These are phyloP conservation scores for Neosilurus mollespiculum DNA, from an alignment of 2,797 vertebrate species.

Conservation along the genomic window DNA sequence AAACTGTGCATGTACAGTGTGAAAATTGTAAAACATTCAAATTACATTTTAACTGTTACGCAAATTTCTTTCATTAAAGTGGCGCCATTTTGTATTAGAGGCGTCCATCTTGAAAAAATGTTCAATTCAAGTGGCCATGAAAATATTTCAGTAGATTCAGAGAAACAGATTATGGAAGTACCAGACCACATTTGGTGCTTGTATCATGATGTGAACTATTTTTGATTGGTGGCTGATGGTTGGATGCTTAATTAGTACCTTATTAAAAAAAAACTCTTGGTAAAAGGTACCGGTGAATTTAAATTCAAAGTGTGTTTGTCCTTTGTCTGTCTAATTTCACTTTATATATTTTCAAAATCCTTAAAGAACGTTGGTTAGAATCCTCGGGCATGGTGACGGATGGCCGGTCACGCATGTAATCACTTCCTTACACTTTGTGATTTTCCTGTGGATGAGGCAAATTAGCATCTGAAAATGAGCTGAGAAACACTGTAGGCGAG, in stretches of 20 bases:
- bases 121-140: too few species aligned
- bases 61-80: too few species aligned
- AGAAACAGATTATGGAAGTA: too few species aligned
- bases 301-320: background rate
- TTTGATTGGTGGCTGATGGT: too few species aligned
- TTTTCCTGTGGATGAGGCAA: slow-evolving; percentile 84
- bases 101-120: too few species aligned
- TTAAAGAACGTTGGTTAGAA: slow-evolving; percentile 76
- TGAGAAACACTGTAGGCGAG: slow-evolving; percentile 85
- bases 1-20: too few species aligned
- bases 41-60: too few species aligned
- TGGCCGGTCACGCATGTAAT: slow-evolving; percentile 89
- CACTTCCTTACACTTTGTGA: slow-evolving; percentile 87
- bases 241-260: background rate
- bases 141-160: too few species aligned
- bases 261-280: background rate
- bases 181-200: too few species aligned
- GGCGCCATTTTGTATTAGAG: too few species aligned
- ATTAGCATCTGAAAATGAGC: slow-evolving; percentile 91
- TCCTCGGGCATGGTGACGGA: slow-evolving; percentile 81
- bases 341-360: slow-evolving; percentile 70
- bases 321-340: background rate
- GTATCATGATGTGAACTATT: too few species aligned
- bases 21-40: too few species aligned
- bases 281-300: background rate